These are phyloP conservation scores for Daphoenositta chrysoptera DNA, from an alignment of 2,113 vertebrate genomes.

Conservation along the genomic window DNA sequence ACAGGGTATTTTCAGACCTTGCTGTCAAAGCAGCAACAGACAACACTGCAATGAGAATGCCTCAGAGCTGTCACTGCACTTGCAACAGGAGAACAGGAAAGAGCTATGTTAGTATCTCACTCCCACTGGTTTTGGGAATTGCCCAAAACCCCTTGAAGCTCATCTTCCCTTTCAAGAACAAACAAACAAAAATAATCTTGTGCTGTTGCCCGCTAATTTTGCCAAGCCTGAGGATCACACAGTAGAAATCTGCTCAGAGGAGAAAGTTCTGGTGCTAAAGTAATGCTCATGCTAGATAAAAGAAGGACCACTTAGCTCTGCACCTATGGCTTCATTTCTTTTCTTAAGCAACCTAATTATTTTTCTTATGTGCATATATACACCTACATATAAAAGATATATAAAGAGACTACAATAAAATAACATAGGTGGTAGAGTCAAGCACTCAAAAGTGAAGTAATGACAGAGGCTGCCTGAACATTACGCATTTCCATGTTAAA, in stretches of 20 bases:
- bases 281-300: not conserved
- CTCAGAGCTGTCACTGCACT: not conserved
- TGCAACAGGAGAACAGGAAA: slow-evolving; percentile 17
- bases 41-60: not conserved
- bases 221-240: not conserved
- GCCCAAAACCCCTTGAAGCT: not conserved
- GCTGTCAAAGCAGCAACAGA: not conserved
- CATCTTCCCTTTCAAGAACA: not conserved
- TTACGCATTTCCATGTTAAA: not conserved
- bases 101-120: not conserved
- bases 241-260: not conserved
- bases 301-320: not conserved
- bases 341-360: not conserved
- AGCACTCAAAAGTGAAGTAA: not conserved
- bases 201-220: not conserved
- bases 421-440: not conserved
- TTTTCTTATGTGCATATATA: not conserved
- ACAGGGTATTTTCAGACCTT: slow-evolving; percentile 7
- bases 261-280: not conserved
- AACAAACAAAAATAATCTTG: not conserved
- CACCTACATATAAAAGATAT: not conserved
- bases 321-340: not conserved
- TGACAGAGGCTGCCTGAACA: not conserved
- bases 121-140: not conserved
- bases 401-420: not conserved